Conservation (phyloP, 2,113 vertebrate species). For the Seriola quinqueradiata region DNA sequence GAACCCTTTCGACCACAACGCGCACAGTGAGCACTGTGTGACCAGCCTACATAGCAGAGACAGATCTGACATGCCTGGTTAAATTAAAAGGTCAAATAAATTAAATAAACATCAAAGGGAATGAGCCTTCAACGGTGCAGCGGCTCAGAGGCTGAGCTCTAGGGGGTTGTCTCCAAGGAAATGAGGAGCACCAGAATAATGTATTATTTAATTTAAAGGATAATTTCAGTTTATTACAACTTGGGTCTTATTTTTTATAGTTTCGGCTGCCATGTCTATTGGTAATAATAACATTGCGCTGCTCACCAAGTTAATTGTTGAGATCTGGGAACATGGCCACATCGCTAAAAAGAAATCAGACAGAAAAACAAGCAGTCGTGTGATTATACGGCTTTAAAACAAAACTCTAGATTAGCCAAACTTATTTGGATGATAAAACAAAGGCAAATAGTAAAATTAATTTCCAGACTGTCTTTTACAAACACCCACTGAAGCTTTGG, state of each 20-base stretch:
- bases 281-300: slow-evolving; percentile 28
- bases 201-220: slow-evolving; percentile 44
- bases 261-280: slow-evolving; percentile 11
- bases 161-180: slow-evolving; percentile 29
- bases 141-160: slow-evolving; percentile 29
- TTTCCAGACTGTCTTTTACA: neutral
- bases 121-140: slow-evolving; percentile 25
- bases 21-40: slow-evolving; percentile 2
- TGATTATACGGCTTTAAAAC: neutral
- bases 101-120: slow-evolving; percentile 67
- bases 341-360: neutral
- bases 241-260: slow-evolving; percentile 1
- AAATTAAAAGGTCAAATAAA: slow-evolving; percentile 74
- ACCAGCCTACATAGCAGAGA: slow-evolving; percentile 25
- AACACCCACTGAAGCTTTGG: neutral
- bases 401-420: neutral
- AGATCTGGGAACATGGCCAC: slow-evolving; percentile 1
- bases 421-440: neutral
- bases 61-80: slow-evolving; percentile 46
- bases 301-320: slow-evolving; percentile 34
- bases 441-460: neutral
- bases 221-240: slow-evolving; percentile 24
- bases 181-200: slow-evolving; percentile 21
- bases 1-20: slow-evolving; percentile 13
- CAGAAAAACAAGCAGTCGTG: slow-evolving; percentile 1